phyloP scores from a whole-genome alignment of 2,113 vertebrate genomes.

The Cyprinodon variegatus region DNA sequence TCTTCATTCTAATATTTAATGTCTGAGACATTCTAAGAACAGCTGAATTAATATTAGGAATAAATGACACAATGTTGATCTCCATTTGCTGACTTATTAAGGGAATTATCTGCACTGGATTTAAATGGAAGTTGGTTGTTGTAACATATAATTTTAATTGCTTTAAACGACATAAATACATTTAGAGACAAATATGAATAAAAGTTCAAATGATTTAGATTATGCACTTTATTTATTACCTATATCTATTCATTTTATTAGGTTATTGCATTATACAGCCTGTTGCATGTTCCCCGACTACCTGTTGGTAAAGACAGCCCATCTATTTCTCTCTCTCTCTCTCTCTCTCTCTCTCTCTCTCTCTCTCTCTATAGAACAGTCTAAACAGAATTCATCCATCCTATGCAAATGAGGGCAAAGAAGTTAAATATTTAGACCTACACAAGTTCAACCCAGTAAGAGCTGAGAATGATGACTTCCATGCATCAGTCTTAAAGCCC shows the following conservation, averaged over 20 bases:
- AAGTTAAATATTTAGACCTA: constrained; percentile 12
- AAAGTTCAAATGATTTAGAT: background rate
- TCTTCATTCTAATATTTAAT: background rate
- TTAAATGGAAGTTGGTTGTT: background rate
- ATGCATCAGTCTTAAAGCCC: constrained; percentile 23
- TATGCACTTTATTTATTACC: too few species aligned
- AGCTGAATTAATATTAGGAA: background rate
- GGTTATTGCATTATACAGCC: too few species aligned
- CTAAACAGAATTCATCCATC: background rate
- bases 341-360: too few species aligned
- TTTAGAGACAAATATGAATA: background rate
- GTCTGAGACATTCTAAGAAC: background rate
- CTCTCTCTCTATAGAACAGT: background rate
- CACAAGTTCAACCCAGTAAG: constrained; percentile 32
- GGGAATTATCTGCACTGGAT: background rate
- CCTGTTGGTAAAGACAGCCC: too few species aligned
- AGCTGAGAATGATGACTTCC: constrained; percentile 23
- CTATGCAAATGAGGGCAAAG: constrained; percentile 7
- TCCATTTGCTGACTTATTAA: background rate
- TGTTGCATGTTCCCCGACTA: too few species aligned
- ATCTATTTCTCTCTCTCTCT: too few species aligned
- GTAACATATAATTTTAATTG: background rate
- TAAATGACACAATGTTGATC: background rate
- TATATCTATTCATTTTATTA: too few species aligned
- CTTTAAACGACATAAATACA: background rate